A percentile compares a stretch with the other conserved stretches of the same genome.
Evolutionary conservation across 2,888 invertebrate genomes (phyloP).

Genomic region (Vesta saturnalis): DNA sequence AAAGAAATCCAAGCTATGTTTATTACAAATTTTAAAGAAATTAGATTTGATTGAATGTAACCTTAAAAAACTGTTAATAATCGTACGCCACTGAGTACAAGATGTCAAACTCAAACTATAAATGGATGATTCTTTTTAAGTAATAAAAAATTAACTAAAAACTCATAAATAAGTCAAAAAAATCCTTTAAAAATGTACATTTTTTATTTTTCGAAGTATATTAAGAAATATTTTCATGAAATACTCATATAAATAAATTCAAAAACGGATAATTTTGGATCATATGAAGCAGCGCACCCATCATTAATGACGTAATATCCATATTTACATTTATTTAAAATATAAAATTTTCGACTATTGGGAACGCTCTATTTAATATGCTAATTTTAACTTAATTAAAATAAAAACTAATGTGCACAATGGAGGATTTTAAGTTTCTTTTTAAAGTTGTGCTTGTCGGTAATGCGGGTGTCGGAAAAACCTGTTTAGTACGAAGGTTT

Average conservation of each 20-base stretch:
- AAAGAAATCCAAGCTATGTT: no score
- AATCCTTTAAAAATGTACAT: no score
- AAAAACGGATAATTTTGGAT: neutral
- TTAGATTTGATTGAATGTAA: no score
- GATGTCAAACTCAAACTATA: no score
- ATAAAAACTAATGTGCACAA: conserved; percentile 56
- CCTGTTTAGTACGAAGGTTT: conserved; percentile 95
- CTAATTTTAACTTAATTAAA: neutral
- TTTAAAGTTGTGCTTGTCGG: conserved; percentile 99
- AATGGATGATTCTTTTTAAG: no score
- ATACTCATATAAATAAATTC: neutral
- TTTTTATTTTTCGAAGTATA: no score
- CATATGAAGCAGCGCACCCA: neutral
- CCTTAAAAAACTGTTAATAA: no score
- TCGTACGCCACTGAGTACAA: no score
- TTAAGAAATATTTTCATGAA: no score
- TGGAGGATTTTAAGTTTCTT: conserved; percentile 99
- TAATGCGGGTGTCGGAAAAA: conserved; percentile 98
- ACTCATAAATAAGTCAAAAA: no score
- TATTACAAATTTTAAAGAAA: no score
- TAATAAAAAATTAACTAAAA: no score
- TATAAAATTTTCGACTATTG: neutral
- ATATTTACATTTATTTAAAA: neutral
- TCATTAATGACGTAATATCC: neutral
- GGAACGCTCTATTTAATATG: conserved; percentile 1